phyloP scores from a whole-genome alignment of 30 jellyfish, hydroid and myxozoan genomes.

The Rhopilema esculentum region DNA sequence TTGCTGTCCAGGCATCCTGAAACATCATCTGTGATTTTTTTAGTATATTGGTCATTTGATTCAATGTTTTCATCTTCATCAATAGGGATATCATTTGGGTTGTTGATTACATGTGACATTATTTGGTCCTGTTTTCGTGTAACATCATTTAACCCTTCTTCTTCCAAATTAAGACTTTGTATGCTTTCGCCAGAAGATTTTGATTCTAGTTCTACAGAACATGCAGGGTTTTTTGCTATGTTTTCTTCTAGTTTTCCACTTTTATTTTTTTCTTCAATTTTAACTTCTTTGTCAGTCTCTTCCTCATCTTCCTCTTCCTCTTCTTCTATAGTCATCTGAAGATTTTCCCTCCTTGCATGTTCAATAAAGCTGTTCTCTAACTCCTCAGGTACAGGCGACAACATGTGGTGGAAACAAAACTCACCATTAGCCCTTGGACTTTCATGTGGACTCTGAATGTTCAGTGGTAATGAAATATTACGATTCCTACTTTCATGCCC shows the following conservation, averaged over 20 bases:
- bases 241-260: background rate
- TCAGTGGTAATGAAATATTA: constrained; percentile 50
- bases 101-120: no score
- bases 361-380: constrained; percentile 53
- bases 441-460: constrained; percentile 41
- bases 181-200: background rate
- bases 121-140: background rate
- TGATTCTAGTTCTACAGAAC: background rate
- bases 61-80: no score
- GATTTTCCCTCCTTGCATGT: constrained; percentile 54
- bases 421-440: constrained; percentile 50
- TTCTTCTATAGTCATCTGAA: constrained; percentile 1
- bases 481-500: constrained; percentile 25
- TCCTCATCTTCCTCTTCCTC: constrained; percentile 23
- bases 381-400: constrained; percentile 78
- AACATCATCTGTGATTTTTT: background rate
- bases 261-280: background rate
- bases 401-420: constrained; percentile 60
- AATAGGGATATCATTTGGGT: no score
- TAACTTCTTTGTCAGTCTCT: background rate
- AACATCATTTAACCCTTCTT: background rate
- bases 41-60: no score
- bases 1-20: background rate
- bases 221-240: background rate
- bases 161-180: background rate